Evolutionary conservation across 2,113 vertebrate species (phyloP).

Genomic region (Myrmecobius fasciatus): DNA sequence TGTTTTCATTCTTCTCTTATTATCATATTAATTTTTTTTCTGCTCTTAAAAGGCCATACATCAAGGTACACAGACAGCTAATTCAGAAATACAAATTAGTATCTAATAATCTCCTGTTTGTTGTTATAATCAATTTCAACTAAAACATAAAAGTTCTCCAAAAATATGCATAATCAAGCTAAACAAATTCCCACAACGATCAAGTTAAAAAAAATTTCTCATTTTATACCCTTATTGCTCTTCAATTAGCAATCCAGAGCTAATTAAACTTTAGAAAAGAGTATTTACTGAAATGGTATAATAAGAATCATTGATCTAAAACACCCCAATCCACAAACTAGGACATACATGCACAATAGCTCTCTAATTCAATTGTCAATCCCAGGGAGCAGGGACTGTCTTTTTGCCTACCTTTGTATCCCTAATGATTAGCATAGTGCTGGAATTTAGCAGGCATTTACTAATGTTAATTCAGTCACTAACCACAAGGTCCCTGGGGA

Average conservation of each 20-base stretch:
- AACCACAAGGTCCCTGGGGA: background rate
- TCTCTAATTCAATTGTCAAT: background rate
- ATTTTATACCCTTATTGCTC: background rate
- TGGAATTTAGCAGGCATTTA: background rate
- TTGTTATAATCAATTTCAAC: too few relatives aligned
- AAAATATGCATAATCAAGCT: background rate
- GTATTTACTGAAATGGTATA: background rate
- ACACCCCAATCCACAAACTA: background rate
- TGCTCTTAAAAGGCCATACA: too few relatives aligned
- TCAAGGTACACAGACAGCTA: too few relatives aligned
- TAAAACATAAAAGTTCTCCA: too few relatives aligned
- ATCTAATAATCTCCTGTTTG: too few relatives aligned
- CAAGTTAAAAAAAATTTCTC: background rate
- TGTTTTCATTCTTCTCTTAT: too few relatives aligned
- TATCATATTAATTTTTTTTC: too few relatives aligned
- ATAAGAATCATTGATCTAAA: background rate
- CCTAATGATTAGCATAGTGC: background rate
- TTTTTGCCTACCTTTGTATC: background rate
- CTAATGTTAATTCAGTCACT: background rate
- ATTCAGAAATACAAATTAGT: too few relatives aligned
- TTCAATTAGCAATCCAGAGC: background rate
- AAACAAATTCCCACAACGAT: background rate
- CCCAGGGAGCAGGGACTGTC: background rate
- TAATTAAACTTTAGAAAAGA: background rate
- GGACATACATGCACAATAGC: background rate